phyloP scores from a whole-genome alignment of 2,113 vertebrate species.

The Thunnus thynnus region DNA sequence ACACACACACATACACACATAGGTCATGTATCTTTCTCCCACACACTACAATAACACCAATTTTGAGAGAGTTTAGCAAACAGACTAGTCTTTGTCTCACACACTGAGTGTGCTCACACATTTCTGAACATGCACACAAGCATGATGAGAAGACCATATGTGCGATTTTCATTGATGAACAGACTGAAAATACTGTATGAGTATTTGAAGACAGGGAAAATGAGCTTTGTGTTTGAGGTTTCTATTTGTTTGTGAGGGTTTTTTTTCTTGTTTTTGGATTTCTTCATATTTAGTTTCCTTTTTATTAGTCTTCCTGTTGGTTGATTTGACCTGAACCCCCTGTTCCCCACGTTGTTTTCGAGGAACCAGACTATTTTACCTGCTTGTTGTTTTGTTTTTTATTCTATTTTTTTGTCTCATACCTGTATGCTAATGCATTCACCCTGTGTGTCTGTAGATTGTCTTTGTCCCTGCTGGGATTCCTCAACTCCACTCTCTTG shows the following conservation, averaged over 20 bases:
- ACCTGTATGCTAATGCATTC: conserved; percentile 16
- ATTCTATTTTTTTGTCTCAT: background rate
- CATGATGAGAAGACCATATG: background rate
- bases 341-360: background rate
- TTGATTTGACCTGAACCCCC: background rate
- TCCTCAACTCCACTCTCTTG: background rate
- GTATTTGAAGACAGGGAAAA: background rate
- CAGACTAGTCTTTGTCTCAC: conserved; percentile 30
- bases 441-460: background rate
- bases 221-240: background rate
- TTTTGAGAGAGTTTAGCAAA: conserved; percentile 28
- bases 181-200: background rate
- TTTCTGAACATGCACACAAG: background rate
- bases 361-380: background rate
- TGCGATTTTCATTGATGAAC: background rate
- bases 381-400: background rate
- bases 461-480: conserved; percentile 20
- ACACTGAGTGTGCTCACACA: background rate
- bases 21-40: conserved; percentile 41
- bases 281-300: background rate
- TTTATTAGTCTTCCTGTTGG: background rate
- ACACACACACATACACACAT: conserved; percentile 22
- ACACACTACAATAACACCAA: conserved; percentile 26
- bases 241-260: background rate
- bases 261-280: too few relatives aligned